Evolutionary conservation across 2,888 invertebrate genomes (phyloP).

Genomic region (Polydrusus cervinus): DNA sequence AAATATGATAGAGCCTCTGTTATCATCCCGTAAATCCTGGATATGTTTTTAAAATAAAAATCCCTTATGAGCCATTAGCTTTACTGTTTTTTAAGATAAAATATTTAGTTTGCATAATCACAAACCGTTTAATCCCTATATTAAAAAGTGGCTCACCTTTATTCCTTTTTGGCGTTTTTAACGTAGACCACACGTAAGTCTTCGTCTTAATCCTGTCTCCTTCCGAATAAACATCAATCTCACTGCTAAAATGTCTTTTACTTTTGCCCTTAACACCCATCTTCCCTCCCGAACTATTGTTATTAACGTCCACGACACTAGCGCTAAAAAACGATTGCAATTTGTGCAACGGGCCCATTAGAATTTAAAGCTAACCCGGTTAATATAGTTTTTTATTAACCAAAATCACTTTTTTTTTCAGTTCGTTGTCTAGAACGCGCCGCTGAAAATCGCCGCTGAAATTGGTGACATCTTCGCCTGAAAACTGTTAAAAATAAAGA

Average conservation of each 20-base stretch:
- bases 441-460: slow-evolving; percentile 27
- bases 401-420: not conserved
- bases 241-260: slow-evolving; percentile 75
- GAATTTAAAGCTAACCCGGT: slow-evolving; percentile 37
- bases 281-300: slow-evolving; percentile 62
- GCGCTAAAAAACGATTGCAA: slow-evolving; percentile 77
- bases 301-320: slow-evolving; percentile 72
- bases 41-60: too few relatives aligned
- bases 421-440: slow-evolving; percentile 2
- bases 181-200: slow-evolving; percentile 74
- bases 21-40: too few relatives aligned
- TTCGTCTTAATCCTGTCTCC: slow-evolving; percentile 71
- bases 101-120: too few relatives aligned
- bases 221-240: slow-evolving; percentile 71
- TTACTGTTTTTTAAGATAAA: too few relatives aligned
- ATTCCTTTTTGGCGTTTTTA: slow-evolving; percentile 73
- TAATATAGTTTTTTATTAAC: not conserved
- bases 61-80: too few relatives aligned
- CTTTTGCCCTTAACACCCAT: slow-evolving; percentile 69
- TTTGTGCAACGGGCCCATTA: slow-evolving; percentile 77
- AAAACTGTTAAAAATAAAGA: slow-evolving; percentile 16
- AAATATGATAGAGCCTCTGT: too few relatives aligned
- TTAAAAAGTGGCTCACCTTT: slow-evolving; percentile 65
- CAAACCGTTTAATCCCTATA: too few relatives aligned
- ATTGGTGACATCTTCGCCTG: slow-evolving; percentile 15